Conservation (phyloP, 1,140 invertebrate genomes). For the Plectrocnemia conspersa region DNA sequence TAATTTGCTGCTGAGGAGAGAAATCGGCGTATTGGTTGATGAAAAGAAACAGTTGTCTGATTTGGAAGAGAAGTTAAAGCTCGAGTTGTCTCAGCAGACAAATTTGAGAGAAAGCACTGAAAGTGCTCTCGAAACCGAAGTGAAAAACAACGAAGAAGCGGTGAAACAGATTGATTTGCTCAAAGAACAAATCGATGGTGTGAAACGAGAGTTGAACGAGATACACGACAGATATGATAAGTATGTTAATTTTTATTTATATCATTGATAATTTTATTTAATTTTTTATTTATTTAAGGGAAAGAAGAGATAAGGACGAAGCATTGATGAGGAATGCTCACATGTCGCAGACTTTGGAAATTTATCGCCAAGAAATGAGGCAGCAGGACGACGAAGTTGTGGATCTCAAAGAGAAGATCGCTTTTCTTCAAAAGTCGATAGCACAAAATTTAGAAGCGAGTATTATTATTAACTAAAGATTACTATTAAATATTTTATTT, state of each 20-base stretch:
- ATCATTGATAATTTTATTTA: conserved; percentile 1
- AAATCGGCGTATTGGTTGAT: conserved; percentile 8
- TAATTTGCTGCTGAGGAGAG: conserved; percentile 6
- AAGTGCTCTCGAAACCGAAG: conserved; percentile 11
- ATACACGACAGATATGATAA: conserved; percentile 37
- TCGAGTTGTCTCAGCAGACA: conserved; percentile 15
- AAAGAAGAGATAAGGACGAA: conserved; percentile 70
- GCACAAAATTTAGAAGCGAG: conserved; percentile 48
- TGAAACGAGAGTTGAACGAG: conserved; percentile 33
- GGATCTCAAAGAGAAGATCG: conserved; percentile 51
- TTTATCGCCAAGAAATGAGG: conserved; percentile 65
- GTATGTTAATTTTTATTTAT: conserved; percentile 32
- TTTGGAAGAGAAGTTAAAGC: conserved; percentile 8
- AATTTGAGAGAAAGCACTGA: conserved; percentile 1
- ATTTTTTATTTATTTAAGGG: conserved; percentile 43
- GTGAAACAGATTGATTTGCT: conserved; percentile 18
- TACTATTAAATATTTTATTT: conserved; percentile 1
- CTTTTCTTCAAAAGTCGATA: conserved; percentile 47
- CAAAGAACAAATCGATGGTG: conserved; percentile 23
- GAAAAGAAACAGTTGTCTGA: conserved; percentile 16
- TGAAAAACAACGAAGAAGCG: conserved; percentile 10
- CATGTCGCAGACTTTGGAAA: conserved; percentile 75
- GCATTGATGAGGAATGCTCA: conserved; percentile 75
- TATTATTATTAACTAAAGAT: neutral
- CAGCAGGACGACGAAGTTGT: conserved; percentile 58